Evolutionary conservation across 2,797 vertebrate genomes (phyloP).

Genomic region (Crax fasciolata): DNA sequence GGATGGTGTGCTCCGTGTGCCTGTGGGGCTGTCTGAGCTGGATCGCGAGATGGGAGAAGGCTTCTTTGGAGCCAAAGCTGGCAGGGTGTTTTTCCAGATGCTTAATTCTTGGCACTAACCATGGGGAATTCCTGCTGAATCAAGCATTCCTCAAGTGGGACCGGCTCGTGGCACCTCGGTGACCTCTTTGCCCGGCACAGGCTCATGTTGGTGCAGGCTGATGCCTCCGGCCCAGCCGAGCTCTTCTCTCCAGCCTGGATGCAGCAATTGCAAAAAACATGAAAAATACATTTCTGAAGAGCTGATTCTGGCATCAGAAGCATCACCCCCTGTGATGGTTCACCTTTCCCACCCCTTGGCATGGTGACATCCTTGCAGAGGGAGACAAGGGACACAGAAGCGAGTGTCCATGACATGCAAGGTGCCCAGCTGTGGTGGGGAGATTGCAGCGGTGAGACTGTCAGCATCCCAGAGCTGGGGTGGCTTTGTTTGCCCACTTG

Average conservation of each 20-base stretch:
- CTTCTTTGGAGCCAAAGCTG: not conserved
- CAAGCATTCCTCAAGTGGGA: not conserved
- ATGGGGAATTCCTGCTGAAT: not conserved
- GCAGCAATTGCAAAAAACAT: not conserved
- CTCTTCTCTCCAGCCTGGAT: not conserved
- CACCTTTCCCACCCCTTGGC: not conserved
- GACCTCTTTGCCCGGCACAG: not conserved
- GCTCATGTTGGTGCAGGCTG: not conserved
- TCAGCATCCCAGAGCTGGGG: not conserved
- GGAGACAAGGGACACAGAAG: not conserved
- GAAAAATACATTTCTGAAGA: not conserved
- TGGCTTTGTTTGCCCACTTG: fast-evolving
- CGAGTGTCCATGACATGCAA: fast-evolving
- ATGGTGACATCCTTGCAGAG: not conserved
- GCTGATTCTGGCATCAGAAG: not conserved
- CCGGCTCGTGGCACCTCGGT: not conserved
- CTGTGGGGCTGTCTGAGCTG: fast-evolving
- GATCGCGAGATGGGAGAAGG: not conserved
- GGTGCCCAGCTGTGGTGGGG: not conserved
- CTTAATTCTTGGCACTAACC: fast-evolving
- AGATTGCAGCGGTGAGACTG: not conserved
- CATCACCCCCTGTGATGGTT: not conserved
- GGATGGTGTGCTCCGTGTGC: fast-evolving
- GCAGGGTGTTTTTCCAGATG: fast-evolving
- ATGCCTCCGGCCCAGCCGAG: fast-evolving